These are phyloP conservation scores for Oncorhynchus clarkii DNA, from an alignment of 2,113 vertebrate species.

Conservation along the genomic window DNA sequence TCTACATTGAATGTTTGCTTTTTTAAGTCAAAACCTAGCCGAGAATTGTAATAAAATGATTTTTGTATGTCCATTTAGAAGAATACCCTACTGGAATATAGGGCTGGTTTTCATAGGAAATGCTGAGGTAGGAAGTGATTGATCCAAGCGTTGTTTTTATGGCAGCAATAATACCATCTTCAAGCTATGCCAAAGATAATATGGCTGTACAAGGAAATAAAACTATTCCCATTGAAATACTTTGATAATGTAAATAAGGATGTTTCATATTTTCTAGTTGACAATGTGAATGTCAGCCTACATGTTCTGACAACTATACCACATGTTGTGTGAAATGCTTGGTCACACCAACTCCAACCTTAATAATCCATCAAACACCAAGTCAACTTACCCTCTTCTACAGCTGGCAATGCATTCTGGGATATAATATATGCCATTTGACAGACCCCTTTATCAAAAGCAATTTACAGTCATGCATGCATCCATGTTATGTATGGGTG, in stretches of 20 bases:
- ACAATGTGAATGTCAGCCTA: no score
- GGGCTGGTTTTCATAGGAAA: background rate
- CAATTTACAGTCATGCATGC: no score
- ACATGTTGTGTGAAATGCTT: no score
- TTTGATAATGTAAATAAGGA: background rate
- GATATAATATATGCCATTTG: background rate
- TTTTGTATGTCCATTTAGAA: conserved; percentile 6
- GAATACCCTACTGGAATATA: background rate
- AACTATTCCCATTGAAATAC: background rate
- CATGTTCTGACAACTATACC: no score
- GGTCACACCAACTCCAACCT: background rate
- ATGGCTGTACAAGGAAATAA: conserved; percentile 2
- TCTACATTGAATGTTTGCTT: conserved; percentile 30
- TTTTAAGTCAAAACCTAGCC: background rate
- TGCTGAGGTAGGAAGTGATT: background rate
- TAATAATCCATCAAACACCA: no score
- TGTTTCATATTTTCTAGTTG: no score
- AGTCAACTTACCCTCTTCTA: background rate
- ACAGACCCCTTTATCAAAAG: no score
- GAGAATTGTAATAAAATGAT: conserved; percentile 7
- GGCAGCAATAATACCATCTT: conserved; percentile 15
- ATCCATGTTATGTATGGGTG: no score
- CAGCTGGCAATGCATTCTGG: background rate
- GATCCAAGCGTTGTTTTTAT: background rate
- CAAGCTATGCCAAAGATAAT: conserved; percentile 43